phyloP scores from a whole-genome alignment of 2,113 vertebrate genomes.

The Hydrochoerus hydrochaeris region DNA sequence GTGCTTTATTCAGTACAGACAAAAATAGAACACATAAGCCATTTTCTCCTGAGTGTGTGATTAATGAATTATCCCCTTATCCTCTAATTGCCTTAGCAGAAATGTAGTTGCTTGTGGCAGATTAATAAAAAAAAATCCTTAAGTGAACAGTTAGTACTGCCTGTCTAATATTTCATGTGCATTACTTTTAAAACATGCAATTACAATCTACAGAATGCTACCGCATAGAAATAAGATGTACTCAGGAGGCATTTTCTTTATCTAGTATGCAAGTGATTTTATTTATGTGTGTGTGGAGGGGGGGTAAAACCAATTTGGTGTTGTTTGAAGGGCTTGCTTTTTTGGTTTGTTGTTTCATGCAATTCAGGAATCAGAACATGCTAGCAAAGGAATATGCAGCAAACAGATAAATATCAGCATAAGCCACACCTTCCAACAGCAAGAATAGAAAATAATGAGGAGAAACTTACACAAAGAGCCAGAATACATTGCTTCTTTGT shows the following conservation, averaged over 20 bases:
- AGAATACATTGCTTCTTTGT: not conserved
- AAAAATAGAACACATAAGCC: constrained; percentile 52
- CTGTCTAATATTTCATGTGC: constrained; percentile 45
- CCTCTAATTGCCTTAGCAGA: constrained; percentile 55
- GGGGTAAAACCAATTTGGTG: not conserved
- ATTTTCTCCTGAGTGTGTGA: constrained; percentile 64
- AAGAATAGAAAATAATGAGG: not conserved
- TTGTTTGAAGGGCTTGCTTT: not conserved
- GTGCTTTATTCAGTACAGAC: not conserved
- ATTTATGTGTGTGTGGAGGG: not conserved
- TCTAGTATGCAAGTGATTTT: not conserved
- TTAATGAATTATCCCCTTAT: constrained; percentile 66
- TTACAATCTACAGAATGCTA: not conserved
- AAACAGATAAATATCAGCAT: not conserved
- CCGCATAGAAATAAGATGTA: not conserved
- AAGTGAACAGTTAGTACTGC: constrained; percentile 51
- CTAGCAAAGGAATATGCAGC: not conserved
- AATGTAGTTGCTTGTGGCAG: constrained; percentile 57
- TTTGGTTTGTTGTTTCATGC: not conserved
- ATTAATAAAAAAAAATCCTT: constrained; percentile 69
- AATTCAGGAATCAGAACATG: not conserved
- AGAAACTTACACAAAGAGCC: not conserved
- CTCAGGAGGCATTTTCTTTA: not conserved
- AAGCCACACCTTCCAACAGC: not conserved
- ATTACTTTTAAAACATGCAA: constrained; percentile 41